Evolutionary conservation across 2,888 invertebrate species (phyloP).

Genomic region (Eilema depressum): DNA sequence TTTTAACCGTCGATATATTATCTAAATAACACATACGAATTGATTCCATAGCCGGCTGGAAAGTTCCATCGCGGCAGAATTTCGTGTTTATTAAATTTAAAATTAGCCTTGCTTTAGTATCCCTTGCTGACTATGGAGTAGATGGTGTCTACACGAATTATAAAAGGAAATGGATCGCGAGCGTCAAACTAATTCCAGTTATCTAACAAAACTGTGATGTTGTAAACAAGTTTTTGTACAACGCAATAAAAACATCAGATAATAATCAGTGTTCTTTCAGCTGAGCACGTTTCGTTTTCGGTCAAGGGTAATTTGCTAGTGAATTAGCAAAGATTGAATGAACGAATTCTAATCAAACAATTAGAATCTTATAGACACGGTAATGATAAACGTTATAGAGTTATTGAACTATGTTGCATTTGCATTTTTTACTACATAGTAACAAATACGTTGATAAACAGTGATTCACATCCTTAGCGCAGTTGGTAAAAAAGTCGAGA

Average conservation of each 20-base stretch:
- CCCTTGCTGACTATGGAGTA: slow-evolving; percentile 58
- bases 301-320: slow-evolving; percentile 64
- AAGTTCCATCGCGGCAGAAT: slow-evolving; percentile 60
- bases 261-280: slow-evolving; percentile 40
- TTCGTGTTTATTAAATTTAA: slow-evolving; percentile 59
- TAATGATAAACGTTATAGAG: background rate
- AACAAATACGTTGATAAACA: background rate
- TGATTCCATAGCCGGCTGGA: slow-evolving; percentile 58
- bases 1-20: too few relatives aligned
- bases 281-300: slow-evolving; percentile 60
- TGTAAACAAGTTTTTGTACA: slow-evolving; percentile 59
- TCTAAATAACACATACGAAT: slow-evolving; percentile 53
- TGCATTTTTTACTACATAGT: slow-evolving; percentile 10
- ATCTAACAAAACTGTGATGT: slow-evolving; percentile 42
- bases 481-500: background rate
- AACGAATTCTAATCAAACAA: background rate
- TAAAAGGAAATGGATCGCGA: slow-evolving; percentile 59
- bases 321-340: slow-evolving; percentile 47
- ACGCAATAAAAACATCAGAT: slow-evolving; percentile 39
- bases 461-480: background rate
- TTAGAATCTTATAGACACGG: background rate
- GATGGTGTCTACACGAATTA: slow-evolving; percentile 47
- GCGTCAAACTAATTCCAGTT: slow-evolving; percentile 53
- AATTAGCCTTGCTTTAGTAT: slow-evolving; percentile 54
- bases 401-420: slow-evolving; percentile 6